Conservation (phyloP, 2,113 vertebrate species). For the Acanthochromis polyacanthus region DNA sequence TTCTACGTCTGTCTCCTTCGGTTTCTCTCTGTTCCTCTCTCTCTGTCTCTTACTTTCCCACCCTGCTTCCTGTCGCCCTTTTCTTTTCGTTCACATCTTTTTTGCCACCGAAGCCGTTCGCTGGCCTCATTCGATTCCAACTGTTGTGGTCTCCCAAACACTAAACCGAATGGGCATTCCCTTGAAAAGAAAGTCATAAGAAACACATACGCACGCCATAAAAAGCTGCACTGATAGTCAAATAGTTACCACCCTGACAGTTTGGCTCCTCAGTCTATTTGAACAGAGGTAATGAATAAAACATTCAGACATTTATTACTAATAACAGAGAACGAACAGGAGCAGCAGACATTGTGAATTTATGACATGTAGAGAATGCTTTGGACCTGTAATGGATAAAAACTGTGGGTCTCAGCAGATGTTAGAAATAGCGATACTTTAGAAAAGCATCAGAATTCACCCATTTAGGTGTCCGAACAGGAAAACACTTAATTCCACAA, state of each 20-base stretch:
- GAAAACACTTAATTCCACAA: neutral
- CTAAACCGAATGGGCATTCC: slow-evolving; percentile 8
- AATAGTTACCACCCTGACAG: neutral
- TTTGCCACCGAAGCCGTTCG: neutral
- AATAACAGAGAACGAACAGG: slow-evolving; percentile 4
- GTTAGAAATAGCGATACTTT: neutral
- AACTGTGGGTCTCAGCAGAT: neutral
- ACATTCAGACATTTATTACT: neutral
- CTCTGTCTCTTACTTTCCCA: slow-evolving; percentile 28
- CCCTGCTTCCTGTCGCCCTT: slow-evolving; percentile 32
- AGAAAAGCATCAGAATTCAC: neutral
- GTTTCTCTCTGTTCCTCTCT: slow-evolving; percentile 49
- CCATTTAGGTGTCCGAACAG: neutral
- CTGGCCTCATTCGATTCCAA: slow-evolving; percentile 7
- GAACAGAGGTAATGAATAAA: neutral
- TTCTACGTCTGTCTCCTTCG: slow-evolving; percentile 69
- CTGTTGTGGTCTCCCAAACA: slow-evolving; percentile 9
- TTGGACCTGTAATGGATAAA: slow-evolving; percentile 3
- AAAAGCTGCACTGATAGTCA: neutral
- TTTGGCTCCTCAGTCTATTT: neutral
- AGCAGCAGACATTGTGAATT: neutral
- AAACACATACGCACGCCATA: neutral
- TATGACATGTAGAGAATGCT: neutral
- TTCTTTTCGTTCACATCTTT: slow-evolving; percentile 15
- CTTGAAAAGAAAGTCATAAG: neutral